Base-by-base conservation (phyloP, 1,140 invertebrate genomes). In the Camponotus pennsylvanicus region DNA sequence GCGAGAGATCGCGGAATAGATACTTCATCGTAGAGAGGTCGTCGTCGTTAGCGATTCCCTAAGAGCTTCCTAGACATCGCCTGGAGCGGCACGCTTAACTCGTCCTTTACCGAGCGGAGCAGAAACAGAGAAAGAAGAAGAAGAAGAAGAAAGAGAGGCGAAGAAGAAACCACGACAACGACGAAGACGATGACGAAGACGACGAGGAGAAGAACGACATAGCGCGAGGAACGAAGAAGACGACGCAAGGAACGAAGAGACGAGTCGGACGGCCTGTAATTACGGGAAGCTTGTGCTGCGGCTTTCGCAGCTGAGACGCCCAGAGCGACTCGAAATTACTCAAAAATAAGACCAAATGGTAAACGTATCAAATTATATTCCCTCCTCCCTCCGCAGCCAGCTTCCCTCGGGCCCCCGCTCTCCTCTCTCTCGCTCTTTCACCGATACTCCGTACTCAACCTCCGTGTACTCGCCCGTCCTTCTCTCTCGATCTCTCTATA, bases 301-400 rank as follows among this genome's bases (percentile, higher is more conserved):
- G 75, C 90, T 91, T 83, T 91, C 90, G 91, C 92, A 93, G 92
- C 92, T 91, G 89, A 93, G 90, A 85, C 90, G 93, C 93, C 93
- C 88, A 87, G 90, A 93, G 94, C 93, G 91, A 94, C 92, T 93
- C 91, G 92, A 93, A 94, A 95, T 95, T 94, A 94, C 92, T 93
- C 90, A 92, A 94, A 94, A 94, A 94, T 93, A 93, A 94, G 93
- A 93, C 92, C 92, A 94, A 94, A 93, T 92, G 91, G 92, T 92
- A 89, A 92, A 92, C 89, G 92, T 93, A 94, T 94, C 92, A 94
- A 94, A 94, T 94, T 94, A 94, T 93, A 93, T 87, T 89, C 89
- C 87, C 89, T 70, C 49, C 49, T 21, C 64, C 42, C 59, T 34
- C n/a, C 32, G 57, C 69, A n/a, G 18, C 45, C 27, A 69, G 49